phyloP scores from a whole-genome alignment of 2,113 vertebrate species.

The Tenrec ecaudatus region DNA sequence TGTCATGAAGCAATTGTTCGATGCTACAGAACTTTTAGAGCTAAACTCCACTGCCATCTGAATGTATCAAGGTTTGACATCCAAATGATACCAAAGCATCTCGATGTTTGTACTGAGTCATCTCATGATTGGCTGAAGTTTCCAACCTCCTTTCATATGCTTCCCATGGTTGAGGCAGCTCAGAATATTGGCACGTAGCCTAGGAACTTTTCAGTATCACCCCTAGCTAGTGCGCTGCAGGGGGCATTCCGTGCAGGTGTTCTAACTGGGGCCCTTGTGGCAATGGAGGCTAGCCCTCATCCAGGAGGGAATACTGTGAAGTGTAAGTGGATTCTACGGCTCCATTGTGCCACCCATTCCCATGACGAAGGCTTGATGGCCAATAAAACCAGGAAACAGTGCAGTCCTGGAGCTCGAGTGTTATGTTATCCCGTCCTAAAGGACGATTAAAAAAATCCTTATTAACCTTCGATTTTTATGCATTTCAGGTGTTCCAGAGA shows the following conservation, averaged over 20 bases:
- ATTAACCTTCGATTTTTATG: constrained; percentile 64
- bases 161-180: background rate
- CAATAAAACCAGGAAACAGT: constrained; percentile 63
- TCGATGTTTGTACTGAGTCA: background rate
- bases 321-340: background rate
- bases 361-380: constrained; percentile 47
- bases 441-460: constrained; percentile 64
- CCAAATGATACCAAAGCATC: background rate
- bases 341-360: constrained; percentile 55
- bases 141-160: background rate
- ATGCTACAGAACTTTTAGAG: too few species aligned
- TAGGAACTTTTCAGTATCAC: background rate
- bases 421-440: constrained; percentile 60
- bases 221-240: fast-evolving
- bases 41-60: too few species aligned
- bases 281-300: background rate
- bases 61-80: too few species aligned
- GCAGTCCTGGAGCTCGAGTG: constrained; percentile 52
- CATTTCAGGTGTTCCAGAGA: constrained; percentile 73
- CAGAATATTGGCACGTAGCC: background rate
- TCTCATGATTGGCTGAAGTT: background rate
- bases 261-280: background rate
- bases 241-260: background rate
- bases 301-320: background rate
- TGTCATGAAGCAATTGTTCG: too few species aligned